Conservation (phyloP, 2,113 vertebrate species). For the Xenopus borealis region DNA sequence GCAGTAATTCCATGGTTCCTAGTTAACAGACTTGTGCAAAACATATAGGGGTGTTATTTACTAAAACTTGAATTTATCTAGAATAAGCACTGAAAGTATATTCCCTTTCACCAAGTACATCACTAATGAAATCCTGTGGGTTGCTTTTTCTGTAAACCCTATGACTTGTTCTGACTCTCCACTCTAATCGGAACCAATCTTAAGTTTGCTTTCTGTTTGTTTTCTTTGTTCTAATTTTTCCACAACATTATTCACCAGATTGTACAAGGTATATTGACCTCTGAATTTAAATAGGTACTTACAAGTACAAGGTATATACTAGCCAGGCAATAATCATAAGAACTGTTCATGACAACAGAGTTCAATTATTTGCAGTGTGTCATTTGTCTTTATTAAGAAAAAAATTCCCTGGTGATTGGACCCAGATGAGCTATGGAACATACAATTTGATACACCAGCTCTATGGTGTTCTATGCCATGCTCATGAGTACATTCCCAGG, state of each 20-base stretch:
- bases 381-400: conserved; percentile 7
- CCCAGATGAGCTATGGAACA: conserved; percentile 10
- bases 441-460: neutral
- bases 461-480: neutral
- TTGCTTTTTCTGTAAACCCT: neutral
- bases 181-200: neutral
- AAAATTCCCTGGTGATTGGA: conserved; percentile 13
- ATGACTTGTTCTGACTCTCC: too few relatives aligned
- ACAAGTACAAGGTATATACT: neutral
- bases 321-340: conserved; percentile 2
- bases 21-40: too few relatives aligned
- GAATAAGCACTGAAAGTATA: neutral
- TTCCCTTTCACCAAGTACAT: neutral
- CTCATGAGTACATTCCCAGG: conserved; percentile 5
- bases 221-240: neutral
- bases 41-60: too few relatives aligned
- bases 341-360: conserved; percentile 15
- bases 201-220: neutral
- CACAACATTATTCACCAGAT: neutral
- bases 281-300: neutral
- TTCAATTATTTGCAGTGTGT: conserved; percentile 29
- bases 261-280: neutral
- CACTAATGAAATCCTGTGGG: conserved; percentile 17
- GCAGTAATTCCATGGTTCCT: too few relatives aligned
- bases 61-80: too few relatives aligned